Conservation (phyloP, 2,888 invertebrate species). For the Leucoptera coffeella region DNA sequence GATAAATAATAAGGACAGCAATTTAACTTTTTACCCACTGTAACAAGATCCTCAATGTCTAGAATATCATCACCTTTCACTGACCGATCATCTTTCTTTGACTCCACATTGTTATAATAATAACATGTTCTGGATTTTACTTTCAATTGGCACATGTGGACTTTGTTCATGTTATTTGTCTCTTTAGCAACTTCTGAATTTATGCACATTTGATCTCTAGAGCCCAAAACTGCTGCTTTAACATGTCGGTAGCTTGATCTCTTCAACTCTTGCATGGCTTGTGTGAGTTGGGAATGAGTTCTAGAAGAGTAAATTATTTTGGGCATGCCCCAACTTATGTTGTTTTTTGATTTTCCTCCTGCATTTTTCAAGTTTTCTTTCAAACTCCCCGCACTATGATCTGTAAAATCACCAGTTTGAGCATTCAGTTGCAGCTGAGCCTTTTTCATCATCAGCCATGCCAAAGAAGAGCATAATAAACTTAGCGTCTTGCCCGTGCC, state of each 20-base stretch:
- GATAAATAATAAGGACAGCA: conserved; percentile 94
- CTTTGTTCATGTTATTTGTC: conserved; percentile 69
- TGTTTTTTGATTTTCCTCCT: conserved; percentile 33
- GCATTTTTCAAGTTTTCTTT: conserved; percentile 36
- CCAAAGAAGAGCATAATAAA: conserved; percentile 84
- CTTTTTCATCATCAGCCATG: conserved; percentile 82
- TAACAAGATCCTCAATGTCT: conserved; percentile 91
- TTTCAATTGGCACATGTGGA: conserved; percentile 79
- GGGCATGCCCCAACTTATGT: conserved; percentile 54
- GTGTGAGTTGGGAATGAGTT: conserved; percentile 93
- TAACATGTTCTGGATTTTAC: conserved; percentile 72
- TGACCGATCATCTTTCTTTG: conserved; percentile 59
- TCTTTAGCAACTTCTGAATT: conserved; percentile 87
- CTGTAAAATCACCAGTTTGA: conserved; percentile 36
- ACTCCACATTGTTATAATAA: conserved; percentile 75
- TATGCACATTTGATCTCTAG: conserved; percentile 95
- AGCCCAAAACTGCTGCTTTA: conserved; percentile 84
- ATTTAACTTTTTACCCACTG: conserved; percentile 69
- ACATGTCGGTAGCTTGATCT: conserved; percentile 78
- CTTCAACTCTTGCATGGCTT: conserved; percentile 93
- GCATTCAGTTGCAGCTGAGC: conserved; percentile 57
- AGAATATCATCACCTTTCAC: conserved; percentile 59
- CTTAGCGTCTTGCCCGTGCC: conserved; percentile 96
- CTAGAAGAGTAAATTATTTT: conserved; percentile 95
- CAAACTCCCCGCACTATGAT: conserved; percentile 25